These are phyloP conservation scores for Sthenelais limicola DNA, from an alignment of 2,888 invertebrate genomes.

Conservation along the genomic window DNA sequence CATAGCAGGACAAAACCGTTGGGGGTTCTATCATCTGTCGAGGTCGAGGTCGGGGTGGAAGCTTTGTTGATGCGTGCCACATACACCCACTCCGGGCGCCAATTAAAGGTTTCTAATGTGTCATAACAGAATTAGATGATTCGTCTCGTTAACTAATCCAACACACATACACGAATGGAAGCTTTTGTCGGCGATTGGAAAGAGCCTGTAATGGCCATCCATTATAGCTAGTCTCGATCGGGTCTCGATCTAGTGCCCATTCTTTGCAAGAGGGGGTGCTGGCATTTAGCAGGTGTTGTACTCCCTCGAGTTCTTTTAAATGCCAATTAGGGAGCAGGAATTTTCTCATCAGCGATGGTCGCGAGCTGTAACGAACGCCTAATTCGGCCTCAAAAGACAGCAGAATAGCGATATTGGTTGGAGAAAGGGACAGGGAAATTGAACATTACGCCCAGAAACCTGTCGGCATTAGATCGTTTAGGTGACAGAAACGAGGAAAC, in stretches of 20 bases:
- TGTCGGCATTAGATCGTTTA: conserved; percentile 20
- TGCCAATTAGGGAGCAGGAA: conserved; percentile 30
- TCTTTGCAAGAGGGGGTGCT: neutral
- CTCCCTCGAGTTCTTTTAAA: conserved; percentile 32
- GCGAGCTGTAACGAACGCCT: conserved; percentile 32
- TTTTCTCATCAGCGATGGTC: conserved; percentile 32
- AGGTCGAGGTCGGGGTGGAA: conserved; percentile 28
- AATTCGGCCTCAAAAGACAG: conserved; percentile 28
- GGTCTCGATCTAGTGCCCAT: too few species aligned
- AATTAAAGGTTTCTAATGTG: conserved; percentile 25
- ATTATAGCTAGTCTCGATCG: too few species aligned
- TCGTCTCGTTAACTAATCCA: conserved; percentile 35
- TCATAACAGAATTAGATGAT: conserved; percentile 34
- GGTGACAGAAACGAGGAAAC: neutral
- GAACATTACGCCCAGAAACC: conserved; percentile 38
- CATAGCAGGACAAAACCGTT: conserved; percentile 1
- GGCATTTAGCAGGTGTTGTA: conserved; percentile 31
- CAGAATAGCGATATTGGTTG: conserved; percentile 31
- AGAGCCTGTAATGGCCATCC: too few species aligned
- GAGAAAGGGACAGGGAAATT: conserved; percentile 24
- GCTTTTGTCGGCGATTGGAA: conserved; percentile 23
- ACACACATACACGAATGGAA: conserved; percentile 15
- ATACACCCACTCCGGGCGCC: neutral
- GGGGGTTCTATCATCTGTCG: conserved; percentile 27
- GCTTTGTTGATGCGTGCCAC: conserved; percentile 9